Conservation (phyloP, 1,140 invertebrate genomes). For the Nasonia vitripennis region DNA sequence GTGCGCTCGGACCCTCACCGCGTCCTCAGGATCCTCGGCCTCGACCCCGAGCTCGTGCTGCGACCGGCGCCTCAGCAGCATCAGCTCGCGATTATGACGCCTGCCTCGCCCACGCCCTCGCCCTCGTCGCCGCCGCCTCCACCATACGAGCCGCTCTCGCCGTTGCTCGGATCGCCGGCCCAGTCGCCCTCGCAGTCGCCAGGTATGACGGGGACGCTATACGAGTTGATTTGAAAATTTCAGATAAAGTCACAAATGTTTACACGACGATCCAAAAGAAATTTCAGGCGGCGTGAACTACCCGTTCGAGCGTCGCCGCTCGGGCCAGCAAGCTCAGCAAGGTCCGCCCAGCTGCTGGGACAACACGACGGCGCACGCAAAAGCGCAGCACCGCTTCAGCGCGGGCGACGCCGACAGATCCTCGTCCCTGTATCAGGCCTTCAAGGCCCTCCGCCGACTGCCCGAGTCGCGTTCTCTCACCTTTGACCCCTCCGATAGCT, state of each 20-base stretch:
- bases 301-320: slow-evolving; percentile 38
- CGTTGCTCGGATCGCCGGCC: slow-evolving; percentile 61
- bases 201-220: slow-evolving; percentile 7
- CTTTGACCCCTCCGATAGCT: slow-evolving; percentile 67
- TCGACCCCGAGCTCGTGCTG: slow-evolving; percentile 71
- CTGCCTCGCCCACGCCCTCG: slow-evolving; percentile 66
- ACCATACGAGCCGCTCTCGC: slow-evolving; percentile 70
- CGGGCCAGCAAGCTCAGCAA: not conserved
- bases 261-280: no score
- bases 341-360: slow-evolving; percentile 26
- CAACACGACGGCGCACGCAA: slow-evolving; percentile 43
- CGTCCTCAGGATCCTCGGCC: slow-evolving; percentile 74
- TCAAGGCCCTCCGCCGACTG: slow-evolving; percentile 60
- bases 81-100: not conserved
- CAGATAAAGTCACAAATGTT: no score
- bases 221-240: no score
- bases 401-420: slow-evolving; percentile 70
- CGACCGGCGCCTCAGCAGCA: slow-evolving; percentile 60
- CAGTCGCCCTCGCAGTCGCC: slow-evolving; percentile 63
- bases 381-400: slow-evolving; percentile 66
- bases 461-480: slow-evolving; percentile 68
- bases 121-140: slow-evolving; percentile 70
- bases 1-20: slow-evolving; percentile 73
- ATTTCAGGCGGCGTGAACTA: slow-evolving; percentile 24
- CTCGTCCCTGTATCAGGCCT: slow-evolving; percentile 59